Conservation (phyloP, 2,113 vertebrate genomes). For the rat (Rattus norvegicus) region GRCr8 NC_086025.1:50274001-50274500, state of each 20-base stretch:
- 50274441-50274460: slow-evolving; percentile 28
- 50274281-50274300: background rate
- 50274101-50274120: slow-evolving; percentile 20
- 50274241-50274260: background rate
- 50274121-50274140: background rate
- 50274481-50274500: background rate
- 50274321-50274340: background rate
- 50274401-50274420: slow-evolving; percentile 16
- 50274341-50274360: slow-evolving; percentile 16
- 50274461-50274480: slow-evolving; percentile 21
- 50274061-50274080: background rate
- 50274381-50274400: background rate
- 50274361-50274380: background rate
- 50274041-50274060: background rate
- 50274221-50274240: background rate
- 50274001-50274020: background rate
- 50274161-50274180: slow-evolving; percentile 19
- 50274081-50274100: background rate
- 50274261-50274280: background rate
- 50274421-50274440: background rate
- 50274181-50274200: background rate
- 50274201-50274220: background rate
- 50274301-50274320: background rate
- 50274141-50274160: background rate
- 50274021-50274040: background rate